Evolutionary conservation across 1,140 invertebrate species (phyloP).

Genomic region (Drosophila parvula): DNA sequence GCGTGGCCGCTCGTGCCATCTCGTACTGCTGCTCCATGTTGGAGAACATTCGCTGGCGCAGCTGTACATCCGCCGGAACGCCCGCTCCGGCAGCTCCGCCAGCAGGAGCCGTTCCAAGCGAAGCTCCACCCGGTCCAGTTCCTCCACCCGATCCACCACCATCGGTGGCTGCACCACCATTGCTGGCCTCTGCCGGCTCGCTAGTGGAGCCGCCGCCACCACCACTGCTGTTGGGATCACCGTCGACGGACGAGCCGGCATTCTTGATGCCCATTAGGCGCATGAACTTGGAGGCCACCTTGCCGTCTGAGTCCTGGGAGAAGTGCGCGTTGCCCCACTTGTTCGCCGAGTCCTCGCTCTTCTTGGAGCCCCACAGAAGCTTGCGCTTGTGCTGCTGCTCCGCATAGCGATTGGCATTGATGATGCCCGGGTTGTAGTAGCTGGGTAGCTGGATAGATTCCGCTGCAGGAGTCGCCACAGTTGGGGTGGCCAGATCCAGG

Average conservation of each 20-base stretch:
- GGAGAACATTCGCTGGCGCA: slow-evolving; percentile 95
- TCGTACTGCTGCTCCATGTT: slow-evolving; percentile 97
- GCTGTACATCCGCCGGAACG: slow-evolving; percentile 87
- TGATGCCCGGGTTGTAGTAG: slow-evolving; percentile 93
- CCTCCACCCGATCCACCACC: neutral
- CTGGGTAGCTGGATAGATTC: slow-evolving; percentile 85
- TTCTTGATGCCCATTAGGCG: slow-evolving; percentile 95
- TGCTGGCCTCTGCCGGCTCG: slow-evolving; percentile 34
- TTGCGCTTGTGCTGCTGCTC: slow-evolving; percentile 94
- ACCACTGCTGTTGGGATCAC: slow-evolving; percentile 12
- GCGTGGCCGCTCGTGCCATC: slow-evolving; percentile 95
- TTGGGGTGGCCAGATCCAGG: slow-evolving; percentile 51
- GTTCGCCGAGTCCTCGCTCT: slow-evolving; percentile 85
- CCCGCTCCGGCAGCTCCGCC: slow-evolving; percentile 26
- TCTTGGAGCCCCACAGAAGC: slow-evolving; percentile 93
- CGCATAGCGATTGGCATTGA: slow-evolving; percentile 92
- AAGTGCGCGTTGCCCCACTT: slow-evolving; percentile 94
- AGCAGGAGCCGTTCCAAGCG: neutral
- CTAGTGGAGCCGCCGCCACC: neutral
- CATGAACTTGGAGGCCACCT: slow-evolving; percentile 97
- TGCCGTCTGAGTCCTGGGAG: slow-evolving; percentile 93
- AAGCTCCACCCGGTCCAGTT: slow-evolving; percentile 26
- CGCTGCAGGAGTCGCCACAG: slow-evolving; percentile 14
- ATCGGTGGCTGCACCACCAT: slow-evolving; percentile 18
- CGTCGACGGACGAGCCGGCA: slow-evolving; percentile 9